Conservation (phyloP, 2,113 vertebrate species). For the Clarias macrocephalus region DNA sequence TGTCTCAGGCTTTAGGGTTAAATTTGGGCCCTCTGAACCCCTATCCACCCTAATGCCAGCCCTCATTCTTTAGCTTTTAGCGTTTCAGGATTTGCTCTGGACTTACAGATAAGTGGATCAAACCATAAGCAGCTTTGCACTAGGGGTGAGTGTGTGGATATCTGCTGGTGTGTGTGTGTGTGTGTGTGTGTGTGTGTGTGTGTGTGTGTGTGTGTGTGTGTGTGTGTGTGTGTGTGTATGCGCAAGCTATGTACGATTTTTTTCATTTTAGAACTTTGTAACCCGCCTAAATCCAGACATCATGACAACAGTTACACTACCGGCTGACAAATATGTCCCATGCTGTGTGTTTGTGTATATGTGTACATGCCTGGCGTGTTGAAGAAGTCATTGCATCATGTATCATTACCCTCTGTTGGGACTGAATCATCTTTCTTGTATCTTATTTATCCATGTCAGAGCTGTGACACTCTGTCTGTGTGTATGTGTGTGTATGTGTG, state of each 20-base stretch:
- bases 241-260: not conserved
- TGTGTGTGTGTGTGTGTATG: constrained; percentile 4
- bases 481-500: not conserved
- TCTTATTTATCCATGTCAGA: constrained; percentile 18
- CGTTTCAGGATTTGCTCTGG: constrained; percentile 55
- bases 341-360: constrained; percentile 22
- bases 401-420: not conserved
- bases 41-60: constrained; percentile 40
- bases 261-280: constrained; percentile 22
- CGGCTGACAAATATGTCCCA: not conserved
- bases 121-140: constrained; percentile 51
- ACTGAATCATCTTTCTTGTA: not conserved
- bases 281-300: constrained; percentile 27
- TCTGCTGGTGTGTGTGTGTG: not conserved
- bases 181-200: not conserved
- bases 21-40: constrained; percentile 36
- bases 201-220: not conserved
- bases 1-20: constrained; percentile 41
- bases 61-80: constrained; percentile 54
- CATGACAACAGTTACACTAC: constrained; percentile 30
- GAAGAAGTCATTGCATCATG: constrained; percentile 37
- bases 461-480: not conserved
- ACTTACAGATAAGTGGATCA: constrained; percentile 55
- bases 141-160: not conserved
- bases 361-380: constrained; percentile 35